These are phyloP conservation scores for Onychostruthus taczanowskii DNA, from an alignment of 2,113 vertebrate species.

Conservation along the genomic window DNA sequence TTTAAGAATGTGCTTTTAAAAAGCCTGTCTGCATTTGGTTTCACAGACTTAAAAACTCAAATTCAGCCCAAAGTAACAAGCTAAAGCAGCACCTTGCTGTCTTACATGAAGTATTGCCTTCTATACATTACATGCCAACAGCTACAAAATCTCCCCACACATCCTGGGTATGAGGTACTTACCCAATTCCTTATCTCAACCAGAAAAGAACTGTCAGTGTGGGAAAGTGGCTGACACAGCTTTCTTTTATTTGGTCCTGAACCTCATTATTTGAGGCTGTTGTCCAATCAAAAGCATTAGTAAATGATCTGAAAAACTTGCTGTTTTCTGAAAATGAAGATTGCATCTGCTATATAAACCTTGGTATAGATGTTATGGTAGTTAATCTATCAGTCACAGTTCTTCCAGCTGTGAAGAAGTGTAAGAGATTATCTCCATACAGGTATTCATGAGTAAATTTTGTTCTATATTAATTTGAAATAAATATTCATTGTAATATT, in stretches of 20 bases:
- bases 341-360: not conserved
- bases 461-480: not conserved
- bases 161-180: not conserved
- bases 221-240: not conserved
- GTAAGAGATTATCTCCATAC: not conserved
- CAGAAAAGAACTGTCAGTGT: not conserved
- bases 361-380: not conserved
- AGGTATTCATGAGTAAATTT: not conserved
- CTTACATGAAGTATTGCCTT: conserved; percentile 6
- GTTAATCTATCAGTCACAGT: not conserved
- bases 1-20: conserved; percentile 50
- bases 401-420: not conserved
- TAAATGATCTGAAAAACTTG: not conserved
- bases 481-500: not conserved
- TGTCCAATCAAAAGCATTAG: not conserved
- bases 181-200: not conserved
- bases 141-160: not conserved
- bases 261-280: not conserved
- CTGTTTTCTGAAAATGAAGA: conserved; percentile 13
- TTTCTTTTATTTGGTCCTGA: conserved; percentile 1
- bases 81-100: conserved; percentile 37
- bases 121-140: not conserved
- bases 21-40: conserved; percentile 28
- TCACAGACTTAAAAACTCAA: conserved; percentile 6
- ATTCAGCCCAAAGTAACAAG: not conserved